phyloP scores from a whole-genome alignment of 2,113 vertebrate species.

The Dromas ardeola region DNA sequence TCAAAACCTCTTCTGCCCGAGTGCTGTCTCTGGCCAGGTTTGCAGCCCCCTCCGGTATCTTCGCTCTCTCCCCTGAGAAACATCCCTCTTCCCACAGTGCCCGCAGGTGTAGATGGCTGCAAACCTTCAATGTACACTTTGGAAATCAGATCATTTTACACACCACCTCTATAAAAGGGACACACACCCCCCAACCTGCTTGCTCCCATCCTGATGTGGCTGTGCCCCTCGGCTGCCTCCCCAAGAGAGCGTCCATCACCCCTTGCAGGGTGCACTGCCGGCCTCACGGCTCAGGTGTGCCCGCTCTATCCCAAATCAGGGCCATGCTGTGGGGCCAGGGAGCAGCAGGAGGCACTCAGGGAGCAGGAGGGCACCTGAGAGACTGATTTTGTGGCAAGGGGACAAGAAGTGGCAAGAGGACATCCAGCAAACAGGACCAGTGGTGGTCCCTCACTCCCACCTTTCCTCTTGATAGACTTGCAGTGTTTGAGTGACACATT shows the following conservation, averaged over 20 bases:
- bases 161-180: rapidly evolving
- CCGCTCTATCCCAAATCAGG: not conserved
- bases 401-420: not conserved
- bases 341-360: not conserved
- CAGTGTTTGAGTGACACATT: not conserved
- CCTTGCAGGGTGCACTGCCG: not conserved
- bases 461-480: not conserved
- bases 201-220: rapidly evolving
- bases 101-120: not conserved
- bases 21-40: not conserved
- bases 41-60: not conserved
- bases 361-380: not conserved
- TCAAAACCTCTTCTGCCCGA: not conserved
- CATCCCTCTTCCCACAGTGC: not conserved
- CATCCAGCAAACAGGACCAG: not conserved
- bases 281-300: not conserved
- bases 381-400: not conserved
- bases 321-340: rapidly evolving
- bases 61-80: not conserved
- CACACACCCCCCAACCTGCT: not conserved
- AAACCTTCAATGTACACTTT: not conserved
- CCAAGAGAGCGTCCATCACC: rapidly evolving
- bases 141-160: not conserved
- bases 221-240: not conserved
- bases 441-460: not conserved